Evolutionary conservation across 2,113 vertebrate species (phyloP).

Genomic region (Alligator mississippiensis): DNA sequence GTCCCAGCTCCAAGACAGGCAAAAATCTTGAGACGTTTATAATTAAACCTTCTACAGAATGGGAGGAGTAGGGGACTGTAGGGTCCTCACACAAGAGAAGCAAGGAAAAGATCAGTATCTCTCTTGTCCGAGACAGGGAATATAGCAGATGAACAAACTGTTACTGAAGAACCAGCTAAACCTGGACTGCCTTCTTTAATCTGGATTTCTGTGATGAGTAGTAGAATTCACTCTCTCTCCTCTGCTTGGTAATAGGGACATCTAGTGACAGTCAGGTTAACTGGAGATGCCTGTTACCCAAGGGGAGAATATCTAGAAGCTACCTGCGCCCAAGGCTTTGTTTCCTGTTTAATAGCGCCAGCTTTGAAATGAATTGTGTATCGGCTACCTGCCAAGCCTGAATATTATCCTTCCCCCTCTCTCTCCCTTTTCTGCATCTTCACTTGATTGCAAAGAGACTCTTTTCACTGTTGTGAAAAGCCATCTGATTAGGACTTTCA

Average conservation of each 20-base stretch:
- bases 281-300: background rate
- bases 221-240: slow-evolving; percentile 14
- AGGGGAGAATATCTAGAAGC: background rate
- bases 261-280: slow-evolving; percentile 28
- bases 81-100: background rate
- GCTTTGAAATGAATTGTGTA: slow-evolving; percentile 30
- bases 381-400: slow-evolving; percentile 46
- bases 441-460: slow-evolving; percentile 68
- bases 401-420: slow-evolving; percentile 18
- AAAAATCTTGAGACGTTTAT: background rate
- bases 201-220: slow-evolving; percentile 11
- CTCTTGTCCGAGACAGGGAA: background rate
- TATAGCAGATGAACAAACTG: background rate
- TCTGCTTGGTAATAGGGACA: slow-evolving; percentile 25
- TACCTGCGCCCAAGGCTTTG: background rate
- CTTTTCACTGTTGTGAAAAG: slow-evolving; percentile 70
- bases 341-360: background rate
- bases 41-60: background rate
- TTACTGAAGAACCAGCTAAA: background rate
- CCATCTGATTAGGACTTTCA: slow-evolving; percentile 70
- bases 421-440: slow-evolving; percentile 38
- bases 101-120: background rate
- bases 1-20: background rate
- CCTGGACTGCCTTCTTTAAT: background rate
- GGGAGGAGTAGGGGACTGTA: background rate